Base-by-base conservation (phyloP, 1,140 invertebrate genomes). In the Camponotus vicinus region DNA sequence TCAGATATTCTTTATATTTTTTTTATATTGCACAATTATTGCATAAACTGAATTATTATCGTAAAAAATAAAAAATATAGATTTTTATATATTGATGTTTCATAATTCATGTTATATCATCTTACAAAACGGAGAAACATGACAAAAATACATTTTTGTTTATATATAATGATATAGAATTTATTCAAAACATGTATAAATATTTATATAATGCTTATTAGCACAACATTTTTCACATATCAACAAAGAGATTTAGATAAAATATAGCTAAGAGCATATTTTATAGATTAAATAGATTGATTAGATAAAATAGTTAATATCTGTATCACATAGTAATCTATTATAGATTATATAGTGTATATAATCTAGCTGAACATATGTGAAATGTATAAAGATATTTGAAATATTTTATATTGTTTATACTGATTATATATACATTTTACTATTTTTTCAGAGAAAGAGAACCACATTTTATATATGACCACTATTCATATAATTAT, bases 371-470 rank as follows among this genome's bases (percentile, higher is more conserved):
- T 45, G 52, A 59, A 71, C n/a, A 59, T 18, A n/a, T 57, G 3
- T 66, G 11, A 78, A 67, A 57, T 80, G 8, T 18, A n/a, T 5
- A 15, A 5, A 71, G 59, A 59, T 77, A 40, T 79, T 27, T 11
- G 40, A 55, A 52, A 67, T 79, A 13, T 66, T 64, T 49, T 15
- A 21, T 32, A 40, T 52, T 52, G 49, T 52, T 15, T 9, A 78
- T 59, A 67, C 27, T 32, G 32, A n/a, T 61, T 27, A 55, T 13
- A 45, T 55, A 34, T 55, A 66, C n/a, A 13, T 21, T 42, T 61
- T 55, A 34, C 9, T 63, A 7, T 34, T 45, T 78, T 77, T 37
- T 55, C n/a, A 45, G 42, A 77, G 55, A 77, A 11, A 45, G 71
- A 71, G 45, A 55, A 64, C 69, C 37, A 70, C 1, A 13, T 70